A percentile compares a stretch with the other conserved stretches of the same genome.
Evolutionary conservation across 2,888 invertebrate genomes (phyloP).

Genomic region (Tetramorium bicarinatum): DNA sequence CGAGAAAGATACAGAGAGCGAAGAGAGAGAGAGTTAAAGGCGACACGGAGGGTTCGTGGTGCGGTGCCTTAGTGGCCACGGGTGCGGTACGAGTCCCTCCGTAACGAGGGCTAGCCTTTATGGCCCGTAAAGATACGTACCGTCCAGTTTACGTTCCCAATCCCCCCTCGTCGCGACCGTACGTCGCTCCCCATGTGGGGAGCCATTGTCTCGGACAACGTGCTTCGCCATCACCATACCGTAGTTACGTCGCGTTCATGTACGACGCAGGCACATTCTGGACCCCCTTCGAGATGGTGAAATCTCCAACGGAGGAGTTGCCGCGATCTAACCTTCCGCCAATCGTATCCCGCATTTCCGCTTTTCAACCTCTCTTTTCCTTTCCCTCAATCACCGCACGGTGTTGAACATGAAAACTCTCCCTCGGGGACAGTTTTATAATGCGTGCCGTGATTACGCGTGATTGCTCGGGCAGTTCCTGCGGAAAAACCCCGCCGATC

Average conservation of each 20-base stretch:
- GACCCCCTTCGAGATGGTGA: slow-evolving; percentile 79
- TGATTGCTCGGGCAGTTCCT: slow-evolving; percentile 79
- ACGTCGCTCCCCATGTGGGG: not conserved
- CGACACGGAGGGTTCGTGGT: slow-evolving; percentile 77
- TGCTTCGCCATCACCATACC: slow-evolving; percentile 64
- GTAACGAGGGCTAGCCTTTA: slow-evolving; percentile 86
- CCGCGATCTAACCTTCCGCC: slow-evolving; percentile 64
- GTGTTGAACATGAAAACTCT: slow-evolving; percentile 59
- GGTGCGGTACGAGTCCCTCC: slow-evolving; percentile 82
- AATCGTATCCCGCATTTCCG: slow-evolving; percentile 57
- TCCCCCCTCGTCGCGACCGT: slow-evolving; percentile 14
- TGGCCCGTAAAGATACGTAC: slow-evolving; percentile 86
- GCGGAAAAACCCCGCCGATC: slow-evolving; percentile 56
- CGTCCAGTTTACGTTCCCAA: slow-evolving; percentile 82
- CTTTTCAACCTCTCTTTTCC: slow-evolving; percentile 37
- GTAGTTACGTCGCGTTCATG: slow-evolving; percentile 73
- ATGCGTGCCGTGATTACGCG: slow-evolving; percentile 82
- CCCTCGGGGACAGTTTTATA: slow-evolving; percentile 82
- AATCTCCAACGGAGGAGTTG: slow-evolving; percentile 76
- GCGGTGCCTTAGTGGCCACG: slow-evolving; percentile 86
- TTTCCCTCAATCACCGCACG: slow-evolving; percentile 50
- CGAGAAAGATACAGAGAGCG: slow-evolving; percentile 32
- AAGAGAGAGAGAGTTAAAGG: slow-evolving; percentile 64
- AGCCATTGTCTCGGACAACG: slow-evolving; percentile 62
- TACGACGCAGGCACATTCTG: slow-evolving; percentile 69